Evolutionary conservation across 2,113 vertebrate genomes (phyloP).

Genomic region (Ranitomeya variabilis): DNA sequence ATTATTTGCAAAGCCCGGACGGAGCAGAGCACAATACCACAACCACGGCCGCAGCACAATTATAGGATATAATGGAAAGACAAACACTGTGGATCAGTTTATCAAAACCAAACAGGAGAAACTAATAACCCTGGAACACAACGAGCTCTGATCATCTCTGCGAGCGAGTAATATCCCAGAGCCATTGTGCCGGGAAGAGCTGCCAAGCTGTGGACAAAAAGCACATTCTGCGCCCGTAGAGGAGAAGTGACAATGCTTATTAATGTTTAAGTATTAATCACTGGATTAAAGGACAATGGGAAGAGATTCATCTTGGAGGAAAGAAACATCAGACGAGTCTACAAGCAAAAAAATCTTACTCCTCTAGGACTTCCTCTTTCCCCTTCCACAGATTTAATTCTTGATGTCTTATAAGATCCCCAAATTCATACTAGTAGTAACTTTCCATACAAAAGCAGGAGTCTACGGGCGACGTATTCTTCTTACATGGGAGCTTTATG

Average conservation of each 20-base stretch:
- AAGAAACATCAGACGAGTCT: background rate
- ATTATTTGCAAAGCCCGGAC: constrained; percentile 60
- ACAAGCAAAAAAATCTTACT: background rate
- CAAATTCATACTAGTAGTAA: too few species aligned
- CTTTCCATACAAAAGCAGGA: too few species aligned
- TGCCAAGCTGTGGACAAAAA: constrained; percentile 12
- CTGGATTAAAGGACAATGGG: constrained; percentile 31
- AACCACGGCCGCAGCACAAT: constrained; percentile 47
- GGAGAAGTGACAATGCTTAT: constrained; percentile 20
- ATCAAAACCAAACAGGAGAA: constrained; percentile 56
- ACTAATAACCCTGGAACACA: constrained; percentile 50
- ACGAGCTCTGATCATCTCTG: constrained; percentile 13
- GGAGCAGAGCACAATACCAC: constrained; percentile 60
- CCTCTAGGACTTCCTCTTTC: background rate
- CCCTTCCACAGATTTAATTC: background rate
- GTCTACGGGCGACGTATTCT: too few species aligned
- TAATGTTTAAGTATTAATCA: constrained; percentile 21
- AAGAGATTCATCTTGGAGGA: background rate
- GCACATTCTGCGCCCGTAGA: constrained; percentile 37
- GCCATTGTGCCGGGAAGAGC: constrained; percentile 23
- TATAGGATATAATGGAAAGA: constrained; percentile 60
- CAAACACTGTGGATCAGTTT: constrained; percentile 53
- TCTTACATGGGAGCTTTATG: too few species aligned
- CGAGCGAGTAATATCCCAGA: constrained; percentile 14
- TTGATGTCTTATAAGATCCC: background rate